Evolutionary conservation across 2,888 invertebrate genomes (phyloP), one percentile per base, ranked within the genome.

Genomic region (Aporophyla nigra): DNA sequence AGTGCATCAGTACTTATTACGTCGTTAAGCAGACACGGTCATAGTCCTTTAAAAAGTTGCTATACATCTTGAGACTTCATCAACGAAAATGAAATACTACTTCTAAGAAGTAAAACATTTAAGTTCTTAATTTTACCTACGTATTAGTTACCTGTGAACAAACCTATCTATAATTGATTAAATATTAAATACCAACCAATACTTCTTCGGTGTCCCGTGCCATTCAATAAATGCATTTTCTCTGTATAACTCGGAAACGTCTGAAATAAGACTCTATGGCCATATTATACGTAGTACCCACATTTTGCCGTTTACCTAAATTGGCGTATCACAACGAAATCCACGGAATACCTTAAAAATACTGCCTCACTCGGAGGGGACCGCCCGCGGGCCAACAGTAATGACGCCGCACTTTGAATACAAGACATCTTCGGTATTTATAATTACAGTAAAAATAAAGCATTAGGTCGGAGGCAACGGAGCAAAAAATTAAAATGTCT

Each of bases 401-500:
- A 80, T 81, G 75, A 78, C 82, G 56, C 78, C 79, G 72, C 81
- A 78, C 84, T 88, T 89, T 89, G 78, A 88, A 87, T 91, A 89
- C 89, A 87, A 88, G 90, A 91, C 88, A 87, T 81, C 80, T 80
- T 81, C 68, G 78, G 91, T 88, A 91, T 93, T 94, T 94, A 93
- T 94, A 95, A 95, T 95, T 95, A 93, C 92, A 90, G 90, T 91
- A 91, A 92, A 94, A 94, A 93, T 93, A 93, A 93, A 92, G 91
- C 88, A 91, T 90, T 90, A 87, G 88, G 82, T 79, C 82, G 89
- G 87, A 90, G 78, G 93, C 94, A 93, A 84, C 91, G 91, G 89
- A 93, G 95, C 95, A 94, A 95, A 95, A 96, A 96, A 96, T 96
- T 96, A 93, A 94, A 95, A 94, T 86, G 90, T 79, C 87, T 87